Evolutionary conservation across 2,888 invertebrate species (phyloP).

Genomic region (Lasioglossum leucozonium): DNA sequence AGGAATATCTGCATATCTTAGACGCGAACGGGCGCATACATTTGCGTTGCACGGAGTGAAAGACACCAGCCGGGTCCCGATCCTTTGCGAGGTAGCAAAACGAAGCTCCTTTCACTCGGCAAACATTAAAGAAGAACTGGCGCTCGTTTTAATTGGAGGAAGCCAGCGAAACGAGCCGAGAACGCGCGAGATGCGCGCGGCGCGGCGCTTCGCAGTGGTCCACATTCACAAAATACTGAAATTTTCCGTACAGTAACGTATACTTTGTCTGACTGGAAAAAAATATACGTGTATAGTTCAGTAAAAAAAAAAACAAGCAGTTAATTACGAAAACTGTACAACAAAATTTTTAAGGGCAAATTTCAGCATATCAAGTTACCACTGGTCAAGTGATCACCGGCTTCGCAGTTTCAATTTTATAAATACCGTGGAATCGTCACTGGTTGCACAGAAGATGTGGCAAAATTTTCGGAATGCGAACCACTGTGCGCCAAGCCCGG

Average conservation of each 20-base stretch:
- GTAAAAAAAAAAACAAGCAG: too few relatives aligned
- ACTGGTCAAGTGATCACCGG: too few relatives aligned
- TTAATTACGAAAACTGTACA: too few relatives aligned
- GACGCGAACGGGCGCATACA: conserved; percentile 21
- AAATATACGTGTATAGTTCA: not conserved
- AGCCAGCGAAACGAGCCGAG: not conserved
- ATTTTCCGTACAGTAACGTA: not conserved
- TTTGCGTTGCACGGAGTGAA: not conserved
- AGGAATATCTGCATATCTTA: conserved; percentile 42
- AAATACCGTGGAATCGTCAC: too few relatives aligned
- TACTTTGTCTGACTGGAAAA: not conserved
- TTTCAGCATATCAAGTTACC: too few relatives aligned
- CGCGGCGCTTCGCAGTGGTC: not conserved
- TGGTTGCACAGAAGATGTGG: too few relatives aligned
- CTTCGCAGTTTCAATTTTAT: not conserved
- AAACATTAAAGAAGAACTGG: not conserved
- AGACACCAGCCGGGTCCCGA: not conserved
- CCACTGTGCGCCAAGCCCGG: conserved; percentile 32
- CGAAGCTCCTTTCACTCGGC: not conserved
- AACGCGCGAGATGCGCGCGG: conserved; percentile 12
- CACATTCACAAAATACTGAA: not conserved
- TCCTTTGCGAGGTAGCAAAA: conserved; percentile 5
- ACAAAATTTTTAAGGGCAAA: too few relatives aligned
- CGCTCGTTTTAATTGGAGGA: conserved; percentile 29
- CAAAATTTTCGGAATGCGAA: not conserved